Conservation (phyloP, 2,797 vertebrate species). For the Amblyopsis hoosieri region DNA sequence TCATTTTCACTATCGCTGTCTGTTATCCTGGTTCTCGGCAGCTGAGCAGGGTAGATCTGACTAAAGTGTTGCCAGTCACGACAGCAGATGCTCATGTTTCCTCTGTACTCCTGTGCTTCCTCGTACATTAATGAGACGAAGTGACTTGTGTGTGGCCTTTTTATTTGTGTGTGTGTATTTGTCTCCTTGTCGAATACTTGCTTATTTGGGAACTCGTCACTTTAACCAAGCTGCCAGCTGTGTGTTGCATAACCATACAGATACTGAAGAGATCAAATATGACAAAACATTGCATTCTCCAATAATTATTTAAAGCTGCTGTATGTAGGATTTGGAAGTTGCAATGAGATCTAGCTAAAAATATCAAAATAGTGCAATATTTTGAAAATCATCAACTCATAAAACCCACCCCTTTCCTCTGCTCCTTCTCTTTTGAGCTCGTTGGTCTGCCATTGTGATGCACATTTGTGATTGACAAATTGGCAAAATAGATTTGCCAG, state of each 20-base stretch:
- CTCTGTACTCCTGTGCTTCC: constrained; percentile 53
- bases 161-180: constrained; percentile 6
- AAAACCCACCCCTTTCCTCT: too few species aligned
- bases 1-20: constrained; percentile 24
- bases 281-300: too few species aligned
- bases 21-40: constrained; percentile 43
- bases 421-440: too few species aligned
- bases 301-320: too few species aligned
- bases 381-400: too few species aligned
- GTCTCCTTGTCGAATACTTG: constrained; percentile 20
- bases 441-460: too few species aligned
- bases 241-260: constrained; percentile 31
- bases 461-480: too few species aligned
- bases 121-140: constrained; percentile 61
- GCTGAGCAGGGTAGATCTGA: constrained; percentile 67
- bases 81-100: constrained; percentile 77
- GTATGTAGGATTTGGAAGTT: too few species aligned
- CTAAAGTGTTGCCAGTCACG: constrained; percentile 78
- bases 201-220: constrained; percentile 18
- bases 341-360: too few species aligned
- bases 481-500: too few species aligned
- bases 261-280: neutral
- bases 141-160: constrained; percentile 33
- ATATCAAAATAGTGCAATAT: too few species aligned
- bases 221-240: constrained; percentile 52